These are phyloP conservation scores for Actinostola sp. DNA, from an alignment of 92 coral and sea anemone genomes.

Conservation along the genomic window DNA sequence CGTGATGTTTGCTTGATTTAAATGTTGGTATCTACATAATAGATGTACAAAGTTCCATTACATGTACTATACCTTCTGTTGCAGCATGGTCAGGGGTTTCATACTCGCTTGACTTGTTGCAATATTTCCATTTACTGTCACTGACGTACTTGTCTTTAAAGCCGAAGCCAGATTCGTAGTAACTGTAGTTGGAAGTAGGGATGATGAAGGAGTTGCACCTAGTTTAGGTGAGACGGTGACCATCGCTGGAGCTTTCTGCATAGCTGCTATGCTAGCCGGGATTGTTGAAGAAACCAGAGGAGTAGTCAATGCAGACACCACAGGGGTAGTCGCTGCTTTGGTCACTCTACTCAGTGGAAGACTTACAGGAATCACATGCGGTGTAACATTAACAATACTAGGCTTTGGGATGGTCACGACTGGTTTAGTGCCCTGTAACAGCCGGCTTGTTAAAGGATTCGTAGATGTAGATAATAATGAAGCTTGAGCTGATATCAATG, in stretches of 20 bases:
- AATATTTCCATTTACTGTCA: slow-evolving; percentile 32
- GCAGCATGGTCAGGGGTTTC: not conserved
- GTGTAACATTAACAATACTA: slow-evolving; percentile 6
- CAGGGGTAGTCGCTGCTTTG: slow-evolving; percentile 52
- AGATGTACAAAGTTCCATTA: not conserved
- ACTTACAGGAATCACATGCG: slow-evolving; percentile 14
- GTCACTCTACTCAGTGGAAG: slow-evolving; percentile 20
- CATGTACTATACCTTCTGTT: slow-evolving; percentile 27
- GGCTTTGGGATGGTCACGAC: not conserved
- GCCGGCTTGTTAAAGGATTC: not conserved
- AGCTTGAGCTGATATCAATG: slow-evolving; percentile 5
- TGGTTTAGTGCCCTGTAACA: not conserved
- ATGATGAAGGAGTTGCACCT: not conserved
- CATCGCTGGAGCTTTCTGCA: slow-evolving; percentile 11
- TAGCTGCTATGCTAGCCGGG: slow-evolving; percentile 36
- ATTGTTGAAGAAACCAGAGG: slow-evolving; percentile 65
- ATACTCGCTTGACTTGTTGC: not conserved
- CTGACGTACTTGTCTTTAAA: slow-evolving; percentile 14
- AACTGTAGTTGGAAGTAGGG: slow-evolving; percentile 20
- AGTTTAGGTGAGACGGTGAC: slow-evolving; percentile 6
- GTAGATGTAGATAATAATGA: not conserved
- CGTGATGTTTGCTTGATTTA: no score
- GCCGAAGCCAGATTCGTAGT: slow-evolving; percentile 18
- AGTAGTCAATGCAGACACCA: slow-evolving; percentile 59
- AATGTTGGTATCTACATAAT: no score